Conservation (phyloP, 2,888 invertebrate species). For the Heteromyza rotundicornis region DNA sequence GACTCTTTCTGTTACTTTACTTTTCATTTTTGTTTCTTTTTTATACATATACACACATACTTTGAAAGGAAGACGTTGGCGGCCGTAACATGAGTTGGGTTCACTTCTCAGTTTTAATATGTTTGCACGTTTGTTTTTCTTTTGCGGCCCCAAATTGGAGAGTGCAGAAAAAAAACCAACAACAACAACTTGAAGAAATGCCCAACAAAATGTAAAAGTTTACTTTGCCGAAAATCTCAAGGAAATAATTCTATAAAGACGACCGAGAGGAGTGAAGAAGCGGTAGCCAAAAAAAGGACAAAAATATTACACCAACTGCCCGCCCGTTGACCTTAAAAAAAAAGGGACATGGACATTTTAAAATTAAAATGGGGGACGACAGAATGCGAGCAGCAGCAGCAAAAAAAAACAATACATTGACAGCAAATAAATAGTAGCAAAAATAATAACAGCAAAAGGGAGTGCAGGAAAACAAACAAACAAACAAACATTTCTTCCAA, state of each 20-base stretch:
- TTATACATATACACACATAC: too few relatives aligned
- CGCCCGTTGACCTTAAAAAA: slow-evolving; percentile 18
- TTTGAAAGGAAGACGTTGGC: neutral
- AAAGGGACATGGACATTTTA: slow-evolving; percentile 43
- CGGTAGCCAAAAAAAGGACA: slow-evolving; percentile 20
- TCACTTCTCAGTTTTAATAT: slow-evolving; percentile 47
- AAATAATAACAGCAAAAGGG: slow-evolving; percentile 56
- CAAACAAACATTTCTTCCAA: neutral
- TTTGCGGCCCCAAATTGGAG: too few relatives aligned
- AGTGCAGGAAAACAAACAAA: slow-evolving; percentile 27
- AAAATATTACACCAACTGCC: slow-evolving; percentile 12
- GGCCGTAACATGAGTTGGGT: slow-evolving; percentile 49
- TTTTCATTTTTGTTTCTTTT: slow-evolving; percentile 5
- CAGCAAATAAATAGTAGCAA: slow-evolving; percentile 56
- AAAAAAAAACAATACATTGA: slow-evolving; percentile 40
- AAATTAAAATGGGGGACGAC: slow-evolving; percentile 48
- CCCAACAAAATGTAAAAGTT: slow-evolving; percentile 45
- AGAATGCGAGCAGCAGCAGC: slow-evolving; percentile 10
- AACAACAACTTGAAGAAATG: slow-evolving; percentile 29
- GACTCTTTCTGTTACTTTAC: slow-evolving; percentile 7
- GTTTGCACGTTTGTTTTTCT: slow-evolving; percentile 41
- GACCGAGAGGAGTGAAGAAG: too few relatives aligned
- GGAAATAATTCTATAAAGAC: slow-evolving; percentile 40
- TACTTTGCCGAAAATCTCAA: slow-evolving; percentile 52
- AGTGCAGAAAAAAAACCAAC: neutral